Evolutionary conservation across 2,113 vertebrate species (phyloP).

Genomic region (Dryoscopus gambensis): DNA sequence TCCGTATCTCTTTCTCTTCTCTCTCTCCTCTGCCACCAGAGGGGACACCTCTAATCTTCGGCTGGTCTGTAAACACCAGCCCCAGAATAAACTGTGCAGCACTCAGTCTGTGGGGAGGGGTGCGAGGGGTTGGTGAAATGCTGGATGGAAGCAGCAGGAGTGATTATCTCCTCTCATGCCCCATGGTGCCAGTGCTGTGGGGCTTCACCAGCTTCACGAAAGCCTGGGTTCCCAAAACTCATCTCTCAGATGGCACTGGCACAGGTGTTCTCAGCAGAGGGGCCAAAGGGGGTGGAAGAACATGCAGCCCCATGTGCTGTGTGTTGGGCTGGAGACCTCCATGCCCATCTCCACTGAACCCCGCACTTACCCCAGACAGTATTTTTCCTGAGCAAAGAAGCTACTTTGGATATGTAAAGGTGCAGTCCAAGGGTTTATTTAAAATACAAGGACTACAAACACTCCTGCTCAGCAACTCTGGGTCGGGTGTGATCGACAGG

Average conservation of each 20-base stretch:
- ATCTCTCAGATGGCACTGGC: neutral
- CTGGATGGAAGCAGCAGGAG: neutral
- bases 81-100: neutral
- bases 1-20: slow-evolving; percentile 43
- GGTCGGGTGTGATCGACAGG: accelerated
- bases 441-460: neutral
- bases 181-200: accelerated
- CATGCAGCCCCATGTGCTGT: accelerated
- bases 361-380: accelerated
- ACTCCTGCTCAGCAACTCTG: neutral
- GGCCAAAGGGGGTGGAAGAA: neutral
- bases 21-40: neutral
- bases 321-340: neutral
- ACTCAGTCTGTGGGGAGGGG: neutral
- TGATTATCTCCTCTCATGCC: neutral
- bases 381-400: neutral
- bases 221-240: neutral
- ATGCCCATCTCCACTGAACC: neutral
- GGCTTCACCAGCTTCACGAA: neutral
- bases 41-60: neutral
- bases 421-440: neutral
- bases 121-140: neutral
- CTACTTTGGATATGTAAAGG: neutral
- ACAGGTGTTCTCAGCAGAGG: accelerated
- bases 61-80: neutral